Conservation (phyloP, 2,888 invertebrate species). For the Hydrotaea cyrtoneurina region DNA sequence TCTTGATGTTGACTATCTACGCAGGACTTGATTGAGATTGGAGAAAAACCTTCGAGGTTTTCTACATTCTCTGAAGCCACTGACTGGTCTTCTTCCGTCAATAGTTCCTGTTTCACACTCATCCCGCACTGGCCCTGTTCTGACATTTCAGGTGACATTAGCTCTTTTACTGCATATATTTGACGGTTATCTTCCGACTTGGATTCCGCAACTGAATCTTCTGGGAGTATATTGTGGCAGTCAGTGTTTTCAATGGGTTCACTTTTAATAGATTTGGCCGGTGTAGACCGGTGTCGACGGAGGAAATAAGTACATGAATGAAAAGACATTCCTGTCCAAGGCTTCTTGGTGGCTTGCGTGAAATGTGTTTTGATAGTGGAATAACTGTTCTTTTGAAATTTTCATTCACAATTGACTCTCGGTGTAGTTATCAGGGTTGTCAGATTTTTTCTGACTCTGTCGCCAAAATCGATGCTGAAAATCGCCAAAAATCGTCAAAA, state of each 20-base stretch:
- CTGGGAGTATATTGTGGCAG: too few species aligned
- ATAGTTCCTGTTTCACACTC: background rate
- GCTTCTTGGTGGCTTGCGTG: too few species aligned
- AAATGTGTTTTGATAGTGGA: background rate
- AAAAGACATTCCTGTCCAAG: too few species aligned
- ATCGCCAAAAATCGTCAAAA: too few species aligned
- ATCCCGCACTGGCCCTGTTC: background rate
- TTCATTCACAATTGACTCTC: background rate
- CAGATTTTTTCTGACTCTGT: too few species aligned
- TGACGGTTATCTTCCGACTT: too few species aligned
- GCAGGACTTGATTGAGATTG: too few species aligned
- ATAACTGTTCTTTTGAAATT: background rate
- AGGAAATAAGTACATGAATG: background rate
- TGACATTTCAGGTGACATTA: background rate
- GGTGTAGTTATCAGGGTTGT: too few species aligned
- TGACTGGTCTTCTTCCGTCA: background rate
- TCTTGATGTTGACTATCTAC: too few species aligned
- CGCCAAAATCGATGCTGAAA: too few species aligned
- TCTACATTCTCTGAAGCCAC: background rate
- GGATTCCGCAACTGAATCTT: background rate
- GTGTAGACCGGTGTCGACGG: background rate
- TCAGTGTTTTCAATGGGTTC: background rate
- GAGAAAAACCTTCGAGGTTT: too few species aligned
- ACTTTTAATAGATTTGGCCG: background rate
- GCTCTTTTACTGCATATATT: background rate